Evolutionary conservation across 2,797 vertebrate genomes (phyloP).

Genomic region (Poecilia gillii): DNA sequence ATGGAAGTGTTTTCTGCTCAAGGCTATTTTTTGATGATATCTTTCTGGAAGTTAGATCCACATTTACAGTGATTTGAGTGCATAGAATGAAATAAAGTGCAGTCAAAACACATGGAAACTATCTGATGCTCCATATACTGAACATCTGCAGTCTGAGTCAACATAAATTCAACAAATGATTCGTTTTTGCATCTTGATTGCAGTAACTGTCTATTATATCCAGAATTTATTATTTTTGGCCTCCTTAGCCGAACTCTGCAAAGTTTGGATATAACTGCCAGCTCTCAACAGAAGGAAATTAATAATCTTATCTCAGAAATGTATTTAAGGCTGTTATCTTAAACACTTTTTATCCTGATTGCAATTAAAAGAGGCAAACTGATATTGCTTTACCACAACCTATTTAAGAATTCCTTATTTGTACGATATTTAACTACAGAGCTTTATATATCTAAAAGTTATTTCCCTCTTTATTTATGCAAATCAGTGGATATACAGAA

Average conservation of each 20-base stretch:
- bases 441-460: not conserved
- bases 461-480: not conserved
- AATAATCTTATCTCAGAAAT: not conserved
- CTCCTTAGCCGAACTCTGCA: not conserved
- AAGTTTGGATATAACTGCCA: not conserved
- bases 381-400: not conserved
- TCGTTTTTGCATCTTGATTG: not conserved
- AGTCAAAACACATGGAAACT: not conserved
- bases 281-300: not conserved
- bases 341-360: not conserved
- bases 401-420: not conserved
- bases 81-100: constrained; percentile 20
- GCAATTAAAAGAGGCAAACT: not conserved
- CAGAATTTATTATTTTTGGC: not conserved
- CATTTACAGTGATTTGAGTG: not conserved
- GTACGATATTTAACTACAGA: not conserved
- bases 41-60: constrained; percentile 18
- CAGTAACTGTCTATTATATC: not conserved
- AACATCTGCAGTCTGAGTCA: not conserved
- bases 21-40: constrained; percentile 33
- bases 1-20: constrained; percentile 25
- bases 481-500: not conserved
- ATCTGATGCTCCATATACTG: not conserved
- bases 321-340: not conserved
- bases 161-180: not conserved